phyloP scores from a whole-genome alignment of 1,140 invertebrate species.

The Oppia nitens region DNA sequence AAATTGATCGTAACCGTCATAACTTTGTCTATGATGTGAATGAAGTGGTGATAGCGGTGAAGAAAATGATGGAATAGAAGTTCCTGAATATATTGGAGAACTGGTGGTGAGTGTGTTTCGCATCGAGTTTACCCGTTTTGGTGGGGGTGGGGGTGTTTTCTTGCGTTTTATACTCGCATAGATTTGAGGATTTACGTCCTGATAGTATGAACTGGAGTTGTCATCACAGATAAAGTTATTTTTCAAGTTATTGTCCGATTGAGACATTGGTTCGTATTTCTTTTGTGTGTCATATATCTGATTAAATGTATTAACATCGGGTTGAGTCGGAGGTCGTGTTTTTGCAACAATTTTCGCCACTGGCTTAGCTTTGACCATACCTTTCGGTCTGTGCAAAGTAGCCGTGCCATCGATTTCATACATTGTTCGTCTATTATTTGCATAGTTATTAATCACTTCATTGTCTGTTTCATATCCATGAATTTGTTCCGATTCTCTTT shows the following conservation, averaged over 20 bases:
- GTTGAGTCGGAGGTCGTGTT: constrained; percentile 11
- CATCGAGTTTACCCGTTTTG: constrained; percentile 45
- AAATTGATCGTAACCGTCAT: constrained; percentile 17
- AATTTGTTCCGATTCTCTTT: not conserved
- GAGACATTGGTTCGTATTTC: not conserved
- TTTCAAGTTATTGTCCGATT: not conserved
- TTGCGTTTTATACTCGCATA: constrained; percentile 22
- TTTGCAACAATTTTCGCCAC: constrained; percentile 51
- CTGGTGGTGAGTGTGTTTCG: constrained; percentile 17
- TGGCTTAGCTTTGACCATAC: constrained; percentile 56
- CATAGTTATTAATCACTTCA: constrained; percentile 16
- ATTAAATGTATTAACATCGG: not conserved
- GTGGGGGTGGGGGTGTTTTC: constrained; percentile 62
- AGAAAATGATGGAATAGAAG: not conserved
- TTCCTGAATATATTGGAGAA: not conserved
- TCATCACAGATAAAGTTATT: not conserved
- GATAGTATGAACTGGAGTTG: not conserved
- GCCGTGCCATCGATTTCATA: constrained; percentile 41
- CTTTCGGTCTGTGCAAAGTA: constrained; percentile 60
- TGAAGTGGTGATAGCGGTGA: not conserved
- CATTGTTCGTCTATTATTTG: not conserved
- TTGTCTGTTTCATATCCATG: constrained; percentile 44
- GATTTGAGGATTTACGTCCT: not conserved
- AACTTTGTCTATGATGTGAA: constrained; percentile 11
- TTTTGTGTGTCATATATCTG: not conserved